phyloP scores from a whole-genome alignment of 2,797 vertebrate species.

The Holocentrus rufus region DNA sequence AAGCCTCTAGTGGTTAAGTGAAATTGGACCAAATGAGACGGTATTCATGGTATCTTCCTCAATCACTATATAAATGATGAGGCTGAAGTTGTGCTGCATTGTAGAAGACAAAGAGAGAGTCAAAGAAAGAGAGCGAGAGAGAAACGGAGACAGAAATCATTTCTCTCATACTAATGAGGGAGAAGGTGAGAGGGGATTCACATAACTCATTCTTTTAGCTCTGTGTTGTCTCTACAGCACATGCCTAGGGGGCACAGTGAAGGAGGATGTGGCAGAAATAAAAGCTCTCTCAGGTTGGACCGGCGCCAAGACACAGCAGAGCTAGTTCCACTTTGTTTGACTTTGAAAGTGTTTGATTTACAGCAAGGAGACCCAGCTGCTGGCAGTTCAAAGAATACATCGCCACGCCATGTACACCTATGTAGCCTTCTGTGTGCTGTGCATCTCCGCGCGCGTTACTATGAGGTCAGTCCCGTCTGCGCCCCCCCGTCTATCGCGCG shows the following conservation, averaged over 20 bases:
- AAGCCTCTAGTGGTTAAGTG: slow-evolving; percentile 44
- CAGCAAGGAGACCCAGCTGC: slow-evolving; percentile 73
- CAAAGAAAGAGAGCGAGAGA: slow-evolving; percentile 9
- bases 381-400: slow-evolving; percentile 73
- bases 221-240: slow-evolving; percentile 70
- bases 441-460: slow-evolving; percentile 46
- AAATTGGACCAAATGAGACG: slow-evolving; percentile 65
- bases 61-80: slow-evolving; percentile 51
- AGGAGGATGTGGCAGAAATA: slow-evolving; percentile 76
- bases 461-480: slow-evolving; percentile 53
- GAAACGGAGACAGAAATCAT: slow-evolving; percentile 59
- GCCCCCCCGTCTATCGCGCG: slow-evolving; percentile 31
- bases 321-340: slow-evolving; percentile 80
- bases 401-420: slow-evolving; percentile 35
- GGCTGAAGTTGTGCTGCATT: slow-evolving; percentile 73
- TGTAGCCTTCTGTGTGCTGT: slow-evolving; percentile 43
- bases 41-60: slow-evolving; percentile 39
- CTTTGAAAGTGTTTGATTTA: slow-evolving; percentile 81
- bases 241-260: slow-evolving; percentile 73
- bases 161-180: slow-evolving; percentile 78
- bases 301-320: slow-evolving; percentile 70
- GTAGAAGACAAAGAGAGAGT: slow-evolving; percentile 60
- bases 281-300: slow-evolving; percentile 72
- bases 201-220: slow-evolving; percentile 76
- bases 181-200: slow-evolving; percentile 76